Base-by-base conservation (phyloP, 2,797 vertebrate species). In the Kryptopterus vitreolus region DNA sequence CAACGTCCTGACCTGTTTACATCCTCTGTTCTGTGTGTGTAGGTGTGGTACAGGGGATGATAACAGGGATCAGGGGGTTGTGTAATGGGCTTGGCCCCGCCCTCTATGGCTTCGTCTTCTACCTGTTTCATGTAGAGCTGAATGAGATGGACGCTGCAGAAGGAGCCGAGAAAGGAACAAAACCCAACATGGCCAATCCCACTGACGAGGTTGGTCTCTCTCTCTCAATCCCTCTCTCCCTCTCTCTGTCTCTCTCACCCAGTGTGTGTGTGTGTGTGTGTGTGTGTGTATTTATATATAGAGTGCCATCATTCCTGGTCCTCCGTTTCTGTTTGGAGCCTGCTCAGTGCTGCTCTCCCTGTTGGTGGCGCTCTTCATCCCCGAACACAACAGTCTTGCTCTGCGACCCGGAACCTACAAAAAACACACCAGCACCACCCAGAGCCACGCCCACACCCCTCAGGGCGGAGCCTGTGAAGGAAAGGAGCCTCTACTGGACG, bases 11-110 rank as follows among this genome's bases (percentile, higher is more conserved):
- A 43, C 38, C 38, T 43, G 38, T 43, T 43, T 10, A 43, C 38
- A 43, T 43, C 38, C 38, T 43, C 8, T 6, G 8, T 43, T 43
- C 38, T 43, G 38, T 43, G 38, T 43, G 38, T 43, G 38, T 75
- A 96, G 96, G 96, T 71, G 95, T 96, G 78, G 96, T 97, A 68
- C 96, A 97, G 89, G 96, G 96, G 53, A 97, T 97, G 96, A 96
- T 97, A 80, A 97, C 96, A 1, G 96, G 96, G 6, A 96, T 96
- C 38, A 91, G 95, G 12, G 95, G 96, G 5, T 91, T 97, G 73
- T 97, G 96, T 88, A 96, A 96, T 0, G 96, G 96, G 31, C 90
- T 97, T 83, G 96, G 96, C 1, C 96, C 96, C 0, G 94, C 95
- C 0, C 94, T 96, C 46, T 96, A 97, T 0, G 95, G 96, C 77